Evolutionary conservation across 2,113 vertebrate genomes (phyloP).

Genomic region (Spea multiplicata): DNA sequence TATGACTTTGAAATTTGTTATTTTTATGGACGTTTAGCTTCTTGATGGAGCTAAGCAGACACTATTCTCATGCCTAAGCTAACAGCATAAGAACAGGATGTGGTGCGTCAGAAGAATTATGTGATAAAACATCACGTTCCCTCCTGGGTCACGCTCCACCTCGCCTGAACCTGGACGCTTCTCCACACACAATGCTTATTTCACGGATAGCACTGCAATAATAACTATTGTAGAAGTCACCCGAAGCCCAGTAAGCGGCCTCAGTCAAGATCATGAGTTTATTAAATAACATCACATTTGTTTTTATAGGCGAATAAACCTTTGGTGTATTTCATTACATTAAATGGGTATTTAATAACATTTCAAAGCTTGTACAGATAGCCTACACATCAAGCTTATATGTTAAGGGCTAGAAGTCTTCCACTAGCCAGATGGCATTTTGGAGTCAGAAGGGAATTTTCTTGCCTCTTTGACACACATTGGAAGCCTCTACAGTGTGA

Average conservation of each 20-base stretch:
- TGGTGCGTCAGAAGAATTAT: not conserved
- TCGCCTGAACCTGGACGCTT: not conserved
- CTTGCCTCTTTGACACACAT: no score
- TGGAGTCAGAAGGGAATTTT: no score
- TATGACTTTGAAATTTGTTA: not conserved
- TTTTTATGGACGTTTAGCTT: not conserved
- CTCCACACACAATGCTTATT: not conserved
- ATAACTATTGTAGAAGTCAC: not conserved
- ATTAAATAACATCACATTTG: no score
- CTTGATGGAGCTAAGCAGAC: not conserved
- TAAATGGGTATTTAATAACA: no score
- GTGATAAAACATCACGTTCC: slow-evolving; percentile 2
- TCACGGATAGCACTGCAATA: not conserved
- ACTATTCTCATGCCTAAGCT: not conserved
- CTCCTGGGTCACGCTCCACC: not conserved
- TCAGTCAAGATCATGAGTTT: not conserved
- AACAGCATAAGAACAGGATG: slow-evolving; percentile 1
- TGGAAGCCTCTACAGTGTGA: no score
- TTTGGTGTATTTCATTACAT: no score
- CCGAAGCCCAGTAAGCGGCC: not conserved
- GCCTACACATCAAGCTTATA: no score
- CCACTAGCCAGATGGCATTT: no score
- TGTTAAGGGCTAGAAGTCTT: no score
- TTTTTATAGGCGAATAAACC: no score
- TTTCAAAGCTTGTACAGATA: no score